Evolutionary conservation across 2,888 invertebrate species (phyloP), one percentile per base, ranked within the genome.

Genomic region (Liodrosophila aerea): DNA sequence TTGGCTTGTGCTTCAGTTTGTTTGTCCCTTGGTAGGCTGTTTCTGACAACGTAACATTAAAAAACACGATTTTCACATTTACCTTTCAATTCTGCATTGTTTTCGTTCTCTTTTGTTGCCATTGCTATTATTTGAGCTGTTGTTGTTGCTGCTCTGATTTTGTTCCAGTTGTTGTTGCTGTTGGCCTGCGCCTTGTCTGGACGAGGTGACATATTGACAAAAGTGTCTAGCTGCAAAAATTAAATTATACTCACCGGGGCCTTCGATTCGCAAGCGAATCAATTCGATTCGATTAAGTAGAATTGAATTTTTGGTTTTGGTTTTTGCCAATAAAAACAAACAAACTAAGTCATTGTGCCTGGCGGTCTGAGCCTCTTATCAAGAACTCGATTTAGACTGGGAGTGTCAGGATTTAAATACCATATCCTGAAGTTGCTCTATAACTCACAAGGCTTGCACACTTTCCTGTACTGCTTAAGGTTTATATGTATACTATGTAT

Each of bases 1-100:
- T 12, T 13, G 39, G 12, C 43, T 30, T 47, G 36, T 18, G 39
- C 13, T 44, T 31, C 44, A 46, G 41, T 36, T 27, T 40, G 27
- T 22, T 64, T 64, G 51, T 64, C 22, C 36, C 67, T 49, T 58
- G 49, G 13, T 44, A 44, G 44, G 27, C 65, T 64, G 33, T 34
- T 40, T 43, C 49, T 72, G 71, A 60, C 71, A 61, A 45, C 34
- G 39, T 78, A 70, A 76, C 81, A 85, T 85, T 85, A 73, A 71
- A 80, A 22, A 85, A 80, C 80, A 80, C 67, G 80, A 73, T 83
- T 80, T 83, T 80, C 80, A 71, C 86, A 80, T 80, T 80, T 83
- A 76, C 81, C 71, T 80, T 73, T 80, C 64, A 83, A 80, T 80
- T 80, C 65, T 51, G 47, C 61, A 66, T 81, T 81, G 68, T 63